phyloP scores from a whole-genome alignment of 2,113 vertebrate genomes.

The Mustela nigripes region DNA sequence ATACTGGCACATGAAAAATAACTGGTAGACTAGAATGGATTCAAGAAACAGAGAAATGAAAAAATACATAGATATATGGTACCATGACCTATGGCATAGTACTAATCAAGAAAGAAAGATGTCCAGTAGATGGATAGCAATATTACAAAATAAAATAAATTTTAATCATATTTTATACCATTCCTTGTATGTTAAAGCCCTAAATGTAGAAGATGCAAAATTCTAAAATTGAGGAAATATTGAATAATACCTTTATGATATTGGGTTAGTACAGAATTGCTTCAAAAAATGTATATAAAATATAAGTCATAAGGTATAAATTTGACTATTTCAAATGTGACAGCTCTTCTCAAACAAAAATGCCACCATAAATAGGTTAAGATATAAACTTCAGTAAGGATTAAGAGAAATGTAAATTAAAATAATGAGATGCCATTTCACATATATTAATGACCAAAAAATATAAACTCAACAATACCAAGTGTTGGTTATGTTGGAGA shows the following conservation, averaged over 20 bases:
- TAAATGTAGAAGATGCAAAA: neutral
- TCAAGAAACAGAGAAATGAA: neutral
- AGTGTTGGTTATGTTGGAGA: neutral
- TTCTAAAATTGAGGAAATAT: neutral
- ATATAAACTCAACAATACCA: neutral
- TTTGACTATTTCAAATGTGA: slow-evolving; percentile 11
- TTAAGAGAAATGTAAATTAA: neutral
- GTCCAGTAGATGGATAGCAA: neutral
- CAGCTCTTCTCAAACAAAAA: neutral
- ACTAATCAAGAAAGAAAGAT: neutral
- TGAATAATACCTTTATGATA: neutral
- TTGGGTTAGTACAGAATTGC: neutral
- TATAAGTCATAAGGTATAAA: neutral
- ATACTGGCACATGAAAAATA: neutral
- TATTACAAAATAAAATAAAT: neutral
- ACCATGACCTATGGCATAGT: neutral
- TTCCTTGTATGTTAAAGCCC: neutral
- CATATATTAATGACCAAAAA: neutral
- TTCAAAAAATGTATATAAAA: neutral
- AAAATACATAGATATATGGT: neutral
- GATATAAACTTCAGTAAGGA: neutral
- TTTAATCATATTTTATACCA: neutral
- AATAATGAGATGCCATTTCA: neutral
- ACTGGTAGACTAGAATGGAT: neutral
- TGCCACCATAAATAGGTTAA: neutral